These are phyloP conservation scores for Dynastes grantii DNA, from an alignment of 2,888 invertebrate species.

Conservation along the genomic window DNA sequence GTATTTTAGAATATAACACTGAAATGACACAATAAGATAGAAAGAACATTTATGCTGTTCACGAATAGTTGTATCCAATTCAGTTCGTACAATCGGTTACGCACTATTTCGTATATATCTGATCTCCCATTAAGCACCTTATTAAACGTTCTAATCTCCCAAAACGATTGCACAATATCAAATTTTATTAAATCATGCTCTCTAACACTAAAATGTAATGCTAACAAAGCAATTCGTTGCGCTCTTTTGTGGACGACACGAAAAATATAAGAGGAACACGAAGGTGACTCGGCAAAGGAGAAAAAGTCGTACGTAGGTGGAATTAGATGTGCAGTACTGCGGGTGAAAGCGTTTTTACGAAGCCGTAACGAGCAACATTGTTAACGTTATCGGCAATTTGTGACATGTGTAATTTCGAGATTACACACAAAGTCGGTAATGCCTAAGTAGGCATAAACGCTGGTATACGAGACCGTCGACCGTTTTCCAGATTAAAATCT, in stretches of 20 bases:
- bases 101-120: background rate
- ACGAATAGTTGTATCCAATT: background rate
- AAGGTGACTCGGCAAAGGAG: background rate
- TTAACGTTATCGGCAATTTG: constrained; percentile 40
- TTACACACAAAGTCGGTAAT: constrained; percentile 31
- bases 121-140: background rate
- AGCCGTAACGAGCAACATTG: constrained; percentile 21
- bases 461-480: constrained; percentile 1
- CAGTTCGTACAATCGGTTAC: background rate
- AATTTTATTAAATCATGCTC: background rate
- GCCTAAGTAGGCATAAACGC: constrained; percentile 22
- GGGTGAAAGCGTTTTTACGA: constrained; percentile 4
- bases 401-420: constrained; percentile 37
- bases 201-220: background rate
- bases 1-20: too few relatives aligned
- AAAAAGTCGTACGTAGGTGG: constrained; percentile 18
- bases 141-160: background rate
- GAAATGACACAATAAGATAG: too few relatives aligned
- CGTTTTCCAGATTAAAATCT: constrained; percentile 25
- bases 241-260: background rate
- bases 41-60: too few relatives aligned
- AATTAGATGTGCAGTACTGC: background rate
- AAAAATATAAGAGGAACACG: background rate
- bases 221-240: constrained; percentile 10
- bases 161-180: background rate